These are phyloP conservation scores for Nothobranchius furzeri DNA, from an alignment of 2,113 vertebrate species.

Conservation along the genomic window DNA sequence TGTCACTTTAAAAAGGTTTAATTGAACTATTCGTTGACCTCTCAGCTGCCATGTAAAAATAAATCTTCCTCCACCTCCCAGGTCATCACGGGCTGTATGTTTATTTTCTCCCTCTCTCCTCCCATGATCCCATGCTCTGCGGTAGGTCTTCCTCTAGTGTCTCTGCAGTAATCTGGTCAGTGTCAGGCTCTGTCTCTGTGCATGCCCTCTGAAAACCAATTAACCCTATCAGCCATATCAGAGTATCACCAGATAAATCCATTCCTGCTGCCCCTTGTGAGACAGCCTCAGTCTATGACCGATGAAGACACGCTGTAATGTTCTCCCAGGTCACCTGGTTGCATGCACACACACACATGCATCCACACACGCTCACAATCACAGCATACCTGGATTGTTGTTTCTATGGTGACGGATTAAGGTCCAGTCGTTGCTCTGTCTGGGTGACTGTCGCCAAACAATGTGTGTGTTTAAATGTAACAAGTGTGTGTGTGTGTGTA, in stretches of 20 bases:
- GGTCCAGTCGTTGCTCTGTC: slow-evolving; percentile 27
- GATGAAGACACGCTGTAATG: slow-evolving; percentile 36
- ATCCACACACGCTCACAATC: not conserved
- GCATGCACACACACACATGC: no score
- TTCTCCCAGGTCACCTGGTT: slow-evolving; percentile 18
- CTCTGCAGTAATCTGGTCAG: slow-evolving; percentile 59
- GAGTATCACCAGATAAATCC: slow-evolving; percentile 67
- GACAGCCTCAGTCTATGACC: slow-evolving; percentile 15
- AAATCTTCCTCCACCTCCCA: slow-evolving; percentile 14
- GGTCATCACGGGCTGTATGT: slow-evolving; percentile 30
- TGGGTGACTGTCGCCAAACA: slow-evolving; percentile 40
- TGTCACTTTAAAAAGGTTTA: no score
- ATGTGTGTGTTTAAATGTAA: slow-evolving; percentile 24
- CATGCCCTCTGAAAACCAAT: slow-evolving; percentile 72
- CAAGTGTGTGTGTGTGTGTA: slow-evolving; percentile 5
- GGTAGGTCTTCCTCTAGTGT: slow-evolving; percentile 31
- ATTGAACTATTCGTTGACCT: not conserved
- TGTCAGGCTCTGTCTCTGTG: slow-evolving; percentile 52
- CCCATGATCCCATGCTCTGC: slow-evolving; percentile 18
- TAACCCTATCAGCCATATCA: slow-evolving; percentile 72
- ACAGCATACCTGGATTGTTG: slow-evolving; percentile 34
- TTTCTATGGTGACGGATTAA: slow-evolving; percentile 55
- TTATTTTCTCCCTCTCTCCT: slow-evolving; percentile 32
- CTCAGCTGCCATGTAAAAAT: slow-evolving; percentile 2
- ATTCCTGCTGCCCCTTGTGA: slow-evolving; percentile 30